Evolutionary conservation across 1,140 invertebrate genomes (phyloP).

Genomic region (Trichomalopsis sarcophagae): DNA sequence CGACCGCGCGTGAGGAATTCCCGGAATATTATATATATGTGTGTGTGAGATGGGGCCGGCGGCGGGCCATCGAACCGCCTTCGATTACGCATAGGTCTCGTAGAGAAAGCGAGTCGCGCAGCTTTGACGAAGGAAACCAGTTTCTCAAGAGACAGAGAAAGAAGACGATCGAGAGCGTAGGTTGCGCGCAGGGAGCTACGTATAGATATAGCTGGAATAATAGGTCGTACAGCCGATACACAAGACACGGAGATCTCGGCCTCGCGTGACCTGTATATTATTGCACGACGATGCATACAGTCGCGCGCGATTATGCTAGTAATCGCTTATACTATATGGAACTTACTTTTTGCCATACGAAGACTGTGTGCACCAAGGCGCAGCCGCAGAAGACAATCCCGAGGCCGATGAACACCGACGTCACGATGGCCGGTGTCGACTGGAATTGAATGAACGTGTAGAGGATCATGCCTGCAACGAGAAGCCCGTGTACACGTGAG

Average conservation of each 20-base stretch:
- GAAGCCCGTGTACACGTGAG: neutral
- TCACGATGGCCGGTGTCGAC: conserved; percentile 91
- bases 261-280: neutral
- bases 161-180: neutral
- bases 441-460: conserved; percentile 95
- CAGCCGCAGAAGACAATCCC: conserved; percentile 94
- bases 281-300: neutral
- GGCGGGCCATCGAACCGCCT: neutral
- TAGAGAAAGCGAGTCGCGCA: neutral
- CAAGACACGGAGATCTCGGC: no score
- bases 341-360: conserved; percentile 92
- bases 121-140: conserved; percentile 33
- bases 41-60: neutral
- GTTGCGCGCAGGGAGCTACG: neutral
- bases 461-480: conserved; percentile 86
- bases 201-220: neutral
- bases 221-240: neutral
- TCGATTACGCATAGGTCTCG: neutral
- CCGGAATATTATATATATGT: no score
- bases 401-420: conserved; percentile 89
- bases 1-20: conserved; percentile 3
- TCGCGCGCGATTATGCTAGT: conserved; percentile 9
- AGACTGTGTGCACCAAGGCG: conserved; percentile 95
- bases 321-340: neutral
- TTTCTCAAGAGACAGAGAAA: neutral